Evolutionary conservation across 2,797 vertebrate species (phyloP), one percentile per base, ranked within the genome.

Genomic region (Antrozous pallidus): DNA sequence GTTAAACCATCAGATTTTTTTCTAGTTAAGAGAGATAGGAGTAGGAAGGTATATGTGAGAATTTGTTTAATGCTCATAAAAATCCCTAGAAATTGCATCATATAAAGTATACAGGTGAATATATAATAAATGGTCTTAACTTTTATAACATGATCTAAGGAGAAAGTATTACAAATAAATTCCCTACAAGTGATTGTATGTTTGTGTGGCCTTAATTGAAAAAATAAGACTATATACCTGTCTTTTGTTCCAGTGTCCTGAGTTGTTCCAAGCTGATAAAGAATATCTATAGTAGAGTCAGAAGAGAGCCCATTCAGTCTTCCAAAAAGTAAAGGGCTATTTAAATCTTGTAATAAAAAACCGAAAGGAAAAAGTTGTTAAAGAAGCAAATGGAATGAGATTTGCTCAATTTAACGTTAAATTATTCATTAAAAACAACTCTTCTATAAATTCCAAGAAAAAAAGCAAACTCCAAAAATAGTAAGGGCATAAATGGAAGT

Each of bases 251-350:
- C 99, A 77, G 99, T 95, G 95, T 99, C 99, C 97, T 99, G 99
- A 45, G 99, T 99, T 90, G 99, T 99, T 93, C 99, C 99, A 96
- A 99, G 99, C 97, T 99, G 99, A 97, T 99, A 99, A 78, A 99
- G 98, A 97, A 99, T 99, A 98, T 99, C 99, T 90, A 99, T 99
- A 86, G 99, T 99, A 93, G 99, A 99, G 98, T 99, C 99, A 92
- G 99, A 99, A 51, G 99, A 99, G 71, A 99, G 98, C 96, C 99
- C 99, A 94, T 99, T 99, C 51, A 99, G 98, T 96, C 99, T 98
- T 94, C 99, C 99, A 96, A 99, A 99, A 94, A 99, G 98, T 97
- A 99, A 98, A 88, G 99, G 99, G 95, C 99, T 99, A 98, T 99
- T 99, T 97, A 99, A 97, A 98, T 99, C 99, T 99, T 98, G 88